Conservation (phyloP, 2,113 vertebrate genomes). For the Dissostichus mawsoni region DNA sequence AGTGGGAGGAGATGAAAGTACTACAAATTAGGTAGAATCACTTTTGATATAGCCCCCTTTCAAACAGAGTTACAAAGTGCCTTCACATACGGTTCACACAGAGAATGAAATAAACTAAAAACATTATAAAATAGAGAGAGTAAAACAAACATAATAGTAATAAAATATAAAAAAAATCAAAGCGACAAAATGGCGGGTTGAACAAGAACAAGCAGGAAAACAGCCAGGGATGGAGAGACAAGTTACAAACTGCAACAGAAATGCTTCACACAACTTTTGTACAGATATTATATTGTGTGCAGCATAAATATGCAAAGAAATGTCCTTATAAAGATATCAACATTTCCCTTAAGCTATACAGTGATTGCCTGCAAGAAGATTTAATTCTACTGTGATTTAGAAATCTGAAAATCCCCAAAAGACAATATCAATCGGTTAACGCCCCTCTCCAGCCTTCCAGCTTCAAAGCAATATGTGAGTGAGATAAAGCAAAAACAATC, state of each 20-base stretch:
- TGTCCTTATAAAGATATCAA: background rate
- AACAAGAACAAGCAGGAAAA: constrained; percentile 18
- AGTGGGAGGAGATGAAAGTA: too few relatives aligned
- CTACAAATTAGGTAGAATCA: too few relatives aligned
- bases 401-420: background rate
- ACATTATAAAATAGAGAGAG: too few relatives aligned
- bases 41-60: too few relatives aligned
- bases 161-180: background rate
- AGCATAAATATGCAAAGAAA: background rate
- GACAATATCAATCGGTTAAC: constrained; percentile 46
- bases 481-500: constrained; percentile 86
- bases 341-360: background rate
- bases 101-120: too few relatives aligned
- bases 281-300: background rate
- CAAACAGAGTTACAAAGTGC: too few relatives aligned
- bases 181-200: background rate
- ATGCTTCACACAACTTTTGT: background rate
- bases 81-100: too few relatives aligned
- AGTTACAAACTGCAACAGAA: background rate
- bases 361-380: constrained; percentile 13
- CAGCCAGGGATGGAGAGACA: constrained; percentile 10
- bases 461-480: constrained; percentile 59
- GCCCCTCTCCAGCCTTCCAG: constrained; percentile 30
- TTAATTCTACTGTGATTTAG: background rate
- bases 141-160: too few relatives aligned